Evolutionary conservation across 2,113 vertebrate genomes (phyloP), one percentile per base, ranked within the genome.

Genomic region (Planiliza haematocheilus): DNA sequence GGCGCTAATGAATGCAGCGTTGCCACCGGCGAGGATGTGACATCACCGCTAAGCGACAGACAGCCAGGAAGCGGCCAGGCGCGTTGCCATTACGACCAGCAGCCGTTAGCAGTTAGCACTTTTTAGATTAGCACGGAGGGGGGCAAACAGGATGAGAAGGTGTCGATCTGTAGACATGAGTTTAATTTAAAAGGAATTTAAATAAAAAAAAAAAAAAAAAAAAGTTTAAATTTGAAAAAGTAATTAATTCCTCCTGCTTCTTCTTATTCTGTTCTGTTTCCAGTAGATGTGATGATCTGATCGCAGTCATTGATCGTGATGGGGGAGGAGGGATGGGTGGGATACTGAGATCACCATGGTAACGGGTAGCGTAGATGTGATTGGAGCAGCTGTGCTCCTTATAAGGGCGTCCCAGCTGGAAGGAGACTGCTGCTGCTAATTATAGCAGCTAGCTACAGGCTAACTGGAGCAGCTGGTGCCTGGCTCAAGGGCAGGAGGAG

Each of bases 301-400:
- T n/a, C n/a, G n/a, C n/a, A n/a, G n/a, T n/a, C n/a, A n/a, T n/a
- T n/a, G n/a, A n/a, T n/a, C n/a, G n/a, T n/a, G n/a, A n/a, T n/a
- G n/a, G n/a, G n/a, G n/a, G n/a, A n/a, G n/a, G n/a, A n/a, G n/a
- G n/a, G n/a, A n/a, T n/a, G n/a, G n/a, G n/a, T n/a, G n/a, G n/a
- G 64, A 49, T 84, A 91, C 88, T 90, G 70, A 81, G 75, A 39
- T 83, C 9, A 2, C 63, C 72, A 57, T 65, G 77, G 68, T 45
- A 81, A 85, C 42, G 14, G 63, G 39, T 56, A 52, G 51, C 64
- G 63, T 63, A 58, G 72, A 38, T 65, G 66, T 45, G 77, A 89
- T 79, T 86, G 70, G 82, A 88, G 84, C 83, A 84, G 83, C 57
- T 85, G 68, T 50, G 66, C 43, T 69, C 83, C 83, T 50, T 89